Base-by-base conservation (phyloP, 1,140 invertebrate species). In the Pseudomyrmex pallidus region DNA sequence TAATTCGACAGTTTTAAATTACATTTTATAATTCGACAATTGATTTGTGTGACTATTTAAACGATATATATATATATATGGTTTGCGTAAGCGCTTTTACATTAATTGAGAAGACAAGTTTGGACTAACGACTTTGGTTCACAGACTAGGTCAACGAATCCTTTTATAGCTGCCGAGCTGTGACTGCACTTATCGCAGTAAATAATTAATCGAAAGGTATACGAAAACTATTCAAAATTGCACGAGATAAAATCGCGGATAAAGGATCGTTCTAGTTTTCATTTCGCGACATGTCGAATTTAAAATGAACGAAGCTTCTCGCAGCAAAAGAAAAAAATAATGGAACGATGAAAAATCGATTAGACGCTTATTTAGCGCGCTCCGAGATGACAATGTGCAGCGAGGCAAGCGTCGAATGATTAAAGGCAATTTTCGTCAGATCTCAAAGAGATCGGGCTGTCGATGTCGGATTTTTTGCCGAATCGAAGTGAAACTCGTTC, bases 381-480 rank as follows among this genome's bases (percentile, higher is more conserved):
- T 59, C 57, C 73, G 57, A 56, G 20, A 50, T 48, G 22, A 59
- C 73, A 76, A 78, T 50, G 50, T 59, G 46, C 2, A 25, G n/a
- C 56, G 12, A 56, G 48, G 62, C 63, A 59, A 48, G 17, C 12
- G 59, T 12, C 52, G 80, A 54, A 48, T 61, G 54, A 85, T 88
- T 78, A 78, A 83, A 82, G 54, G 59, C 56, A 88, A 88, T 88
- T 88, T 83, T 52, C 35, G 67, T 54, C n/a, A 52, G 72, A 85
- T 85, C 35, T 35, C 83, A 80, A 87, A 85, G 72, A 82, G 44
- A 77, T 85, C 57, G 73, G 56, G n/a, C 63, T 88, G 73, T 78
- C 83, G 78, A 88, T 85, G 70, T 64, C 17, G n/a, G 56, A 68
- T 66, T 80, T 74, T 73, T 64, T 59, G 56, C 73, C 20, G 50